These are phyloP conservation scores for Drosophila algonquin DNA, from an alignment of 2,888 invertebrate species.

Conservation along the genomic window DNA sequence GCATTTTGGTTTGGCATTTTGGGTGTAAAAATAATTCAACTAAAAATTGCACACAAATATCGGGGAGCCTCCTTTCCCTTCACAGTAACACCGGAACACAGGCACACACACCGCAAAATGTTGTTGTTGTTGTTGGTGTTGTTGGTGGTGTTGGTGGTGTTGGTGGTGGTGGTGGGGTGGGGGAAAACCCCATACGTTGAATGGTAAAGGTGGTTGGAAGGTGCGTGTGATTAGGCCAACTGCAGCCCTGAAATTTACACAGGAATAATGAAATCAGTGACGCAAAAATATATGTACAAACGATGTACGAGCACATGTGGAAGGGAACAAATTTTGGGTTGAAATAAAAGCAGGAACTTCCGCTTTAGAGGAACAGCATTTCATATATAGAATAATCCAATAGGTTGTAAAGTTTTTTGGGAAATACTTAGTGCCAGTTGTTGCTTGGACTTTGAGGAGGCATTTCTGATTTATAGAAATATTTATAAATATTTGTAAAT, in stretches of 20 bases:
- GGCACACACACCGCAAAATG: slow-evolving; percentile 63
- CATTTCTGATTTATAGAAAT: no score
- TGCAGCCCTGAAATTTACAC: slow-evolving; percentile 31
- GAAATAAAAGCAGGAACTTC: neutral
- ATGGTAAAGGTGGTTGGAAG: neutral
- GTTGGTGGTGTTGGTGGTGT: neutral
- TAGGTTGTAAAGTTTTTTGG: no score
- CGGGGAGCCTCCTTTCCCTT: slow-evolving; percentile 31
- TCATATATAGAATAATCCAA: no score
- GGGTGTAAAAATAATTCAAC: slow-evolving; percentile 77
- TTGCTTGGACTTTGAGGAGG: no score
- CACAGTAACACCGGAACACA: slow-evolving; percentile 24
- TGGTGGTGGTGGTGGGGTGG: neutral
- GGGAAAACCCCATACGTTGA: neutral
- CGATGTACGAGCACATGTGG: no score
- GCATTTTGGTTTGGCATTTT: slow-evolving; percentile 29
- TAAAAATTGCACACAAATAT: slow-evolving; percentile 78
- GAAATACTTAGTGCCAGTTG: no score
- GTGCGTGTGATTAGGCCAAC: slow-evolving; percentile 23
- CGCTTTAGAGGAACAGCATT: neutral
- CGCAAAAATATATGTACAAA: slow-evolving; percentile 52
- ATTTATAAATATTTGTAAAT: no score
- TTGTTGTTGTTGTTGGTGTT: slow-evolving; percentile 47
- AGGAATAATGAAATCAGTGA: slow-evolving; percentile 66
- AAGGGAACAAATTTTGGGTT: neutral